These are phyloP conservation scores for Heliornis fulica DNA, from an alignment of 2,113 vertebrate genomes.

Conservation along the genomic window DNA sequence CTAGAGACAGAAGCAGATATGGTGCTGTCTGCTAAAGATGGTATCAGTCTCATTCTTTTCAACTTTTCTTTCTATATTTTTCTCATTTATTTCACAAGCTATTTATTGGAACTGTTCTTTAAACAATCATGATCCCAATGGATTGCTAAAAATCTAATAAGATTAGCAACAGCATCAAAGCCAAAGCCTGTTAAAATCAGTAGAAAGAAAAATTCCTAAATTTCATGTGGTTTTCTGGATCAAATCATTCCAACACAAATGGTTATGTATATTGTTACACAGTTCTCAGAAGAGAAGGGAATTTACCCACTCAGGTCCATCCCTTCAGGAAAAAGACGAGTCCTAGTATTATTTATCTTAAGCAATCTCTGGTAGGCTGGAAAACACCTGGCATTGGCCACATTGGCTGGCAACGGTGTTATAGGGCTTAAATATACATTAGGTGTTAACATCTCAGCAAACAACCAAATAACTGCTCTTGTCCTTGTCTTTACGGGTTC, in stretches of 20 bases:
- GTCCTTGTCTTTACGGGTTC: neutral
- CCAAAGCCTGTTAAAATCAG: neutral
- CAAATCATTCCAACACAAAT: neutral
- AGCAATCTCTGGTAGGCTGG: neutral
- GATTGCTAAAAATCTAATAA: neutral
- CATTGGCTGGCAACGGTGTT: rapidly evolving
- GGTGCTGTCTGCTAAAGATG: neutral
- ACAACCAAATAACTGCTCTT: neutral
- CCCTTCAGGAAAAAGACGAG: neutral
- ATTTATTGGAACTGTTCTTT: neutral
- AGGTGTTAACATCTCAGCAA: neutral
- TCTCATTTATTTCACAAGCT: constrained; percentile 20
- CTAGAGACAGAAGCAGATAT: neutral
- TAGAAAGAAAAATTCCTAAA: neutral
- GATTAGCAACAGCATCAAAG: neutral
- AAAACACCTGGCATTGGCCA: neutral
- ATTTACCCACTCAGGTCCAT: neutral
- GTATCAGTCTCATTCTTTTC: neutral
- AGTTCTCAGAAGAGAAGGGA: neutral
- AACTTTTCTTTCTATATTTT: neutral
- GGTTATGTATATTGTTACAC: neutral
- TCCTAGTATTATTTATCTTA: neutral
- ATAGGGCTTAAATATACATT: neutral
- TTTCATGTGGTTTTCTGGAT: neutral
- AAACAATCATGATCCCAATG: neutral